These are phyloP conservation scores for Drosophila pullipes DNA, from an alignment of 2,888 invertebrate species.

Conservation along the genomic window DNA sequence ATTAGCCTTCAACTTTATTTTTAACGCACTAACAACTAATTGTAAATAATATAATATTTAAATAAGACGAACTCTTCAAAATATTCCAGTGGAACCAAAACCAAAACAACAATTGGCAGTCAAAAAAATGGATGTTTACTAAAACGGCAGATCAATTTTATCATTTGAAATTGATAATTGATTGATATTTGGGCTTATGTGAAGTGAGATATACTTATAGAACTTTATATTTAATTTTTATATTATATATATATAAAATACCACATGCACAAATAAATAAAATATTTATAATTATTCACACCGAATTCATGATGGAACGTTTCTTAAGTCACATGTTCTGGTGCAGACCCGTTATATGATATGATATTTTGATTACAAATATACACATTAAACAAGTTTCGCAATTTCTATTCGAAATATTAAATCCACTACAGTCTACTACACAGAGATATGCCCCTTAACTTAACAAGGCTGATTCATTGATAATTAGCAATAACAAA, in stretches of 20 bases:
- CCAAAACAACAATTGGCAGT: not conserved
- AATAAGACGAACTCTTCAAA: not conserved
- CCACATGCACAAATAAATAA: too few species aligned
- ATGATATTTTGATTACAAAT: not conserved
- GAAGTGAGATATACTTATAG: not conserved
- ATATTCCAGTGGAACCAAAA: conserved; percentile 1
- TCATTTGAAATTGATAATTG: not conserved
- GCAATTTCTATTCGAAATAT: not conserved
- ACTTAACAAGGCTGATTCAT: conserved; percentile 22
- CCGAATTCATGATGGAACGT: not conserved
- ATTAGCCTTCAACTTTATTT: conserved; percentile 4
- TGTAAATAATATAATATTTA: not conserved
- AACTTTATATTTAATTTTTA: not conserved
- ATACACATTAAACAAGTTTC: not conserved
- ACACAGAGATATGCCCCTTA: not conserved
- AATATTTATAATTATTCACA: not conserved
- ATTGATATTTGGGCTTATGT: not conserved
- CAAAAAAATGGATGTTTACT: not conserved
- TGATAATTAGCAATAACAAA: conserved; percentile 6
- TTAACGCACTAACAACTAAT: not conserved
- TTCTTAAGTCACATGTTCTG: not conserved
- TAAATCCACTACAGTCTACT: not conserved
- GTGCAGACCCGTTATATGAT: not conserved
- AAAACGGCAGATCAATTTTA: not conserved
- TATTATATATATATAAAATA: too few species aligned